Conservation (phyloP, 2,888 invertebrate genomes). For the Ormia ochracea region DNA sequence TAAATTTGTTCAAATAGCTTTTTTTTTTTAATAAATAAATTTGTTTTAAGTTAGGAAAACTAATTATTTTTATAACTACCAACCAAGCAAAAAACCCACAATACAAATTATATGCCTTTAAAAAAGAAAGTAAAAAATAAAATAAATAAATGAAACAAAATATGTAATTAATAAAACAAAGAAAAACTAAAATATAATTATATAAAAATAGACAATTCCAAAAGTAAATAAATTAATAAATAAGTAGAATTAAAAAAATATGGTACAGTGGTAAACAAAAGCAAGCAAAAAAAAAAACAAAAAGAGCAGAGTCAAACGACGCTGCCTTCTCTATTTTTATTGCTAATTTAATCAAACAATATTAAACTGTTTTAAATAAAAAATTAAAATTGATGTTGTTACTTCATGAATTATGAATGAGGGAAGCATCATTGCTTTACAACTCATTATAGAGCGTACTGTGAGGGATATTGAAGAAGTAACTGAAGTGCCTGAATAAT, state of each 20-base stretch:
- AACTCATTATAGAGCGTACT: too few species aligned
- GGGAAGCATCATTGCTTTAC: too few species aligned
- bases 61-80: conserved; percentile 66
- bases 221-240: conserved; percentile 11
- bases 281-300: too few species aligned
- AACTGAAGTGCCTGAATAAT: too few species aligned
- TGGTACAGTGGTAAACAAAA: conserved; percentile 16
- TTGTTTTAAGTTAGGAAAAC: conserved; percentile 52
- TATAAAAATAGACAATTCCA: conserved; percentile 58
- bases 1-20: conserved; percentile 54
- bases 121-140: conserved; percentile 32
- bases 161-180: conserved; percentile 65
- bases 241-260: neutral
- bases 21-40: conserved; percentile 51
- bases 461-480: too few species aligned
- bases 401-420: too few species aligned
- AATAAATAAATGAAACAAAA: conserved; percentile 43
- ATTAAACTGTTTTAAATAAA: too few species aligned
- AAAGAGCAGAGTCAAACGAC: too few species aligned
- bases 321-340: too few species aligned
- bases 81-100: conserved; percentile 68
- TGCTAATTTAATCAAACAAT: too few species aligned
- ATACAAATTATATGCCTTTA: conserved; percentile 59
- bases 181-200: conserved; percentile 56
- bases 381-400: too few species aligned